Percentiles rank a stretch among this genome's conserved stretches.
Evolutionary conservation across 2,888 invertebrate genomes (phyloP).

Genomic region (Orthosia gracilis): DNA sequence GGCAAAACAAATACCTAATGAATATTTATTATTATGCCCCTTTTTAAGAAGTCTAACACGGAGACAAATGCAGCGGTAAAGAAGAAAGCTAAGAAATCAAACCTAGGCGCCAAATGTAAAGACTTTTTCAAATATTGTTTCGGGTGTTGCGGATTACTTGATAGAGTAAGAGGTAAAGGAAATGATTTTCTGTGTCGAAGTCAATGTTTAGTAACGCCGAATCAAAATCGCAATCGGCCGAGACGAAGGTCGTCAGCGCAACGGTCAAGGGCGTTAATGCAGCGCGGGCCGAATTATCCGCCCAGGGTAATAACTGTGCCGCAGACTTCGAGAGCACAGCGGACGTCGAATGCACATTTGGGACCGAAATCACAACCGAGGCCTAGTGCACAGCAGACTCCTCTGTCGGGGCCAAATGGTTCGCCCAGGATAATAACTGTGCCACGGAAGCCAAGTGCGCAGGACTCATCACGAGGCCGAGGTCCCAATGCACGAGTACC

Average conservation of each 20-base stretch:
- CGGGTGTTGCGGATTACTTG: background rate
- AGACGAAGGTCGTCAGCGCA: background rate
- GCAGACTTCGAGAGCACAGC: background rate
- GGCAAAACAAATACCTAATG: conserved; percentile 16
- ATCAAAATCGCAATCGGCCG: too few relatives aligned
- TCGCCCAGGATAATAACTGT: too few relatives aligned
- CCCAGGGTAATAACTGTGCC: conserved; percentile 1
- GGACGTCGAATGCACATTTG: background rate
- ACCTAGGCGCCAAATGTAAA: background rate
- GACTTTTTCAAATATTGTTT: background rate
- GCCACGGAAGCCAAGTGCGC: background rate
- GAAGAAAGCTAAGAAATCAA: background rate
- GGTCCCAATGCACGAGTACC: background rate
- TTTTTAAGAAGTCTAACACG: background rate
- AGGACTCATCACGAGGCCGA: background rate
- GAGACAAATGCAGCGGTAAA: too few relatives aligned
- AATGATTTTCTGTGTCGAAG: background rate
- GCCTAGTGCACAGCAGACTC: background rate
- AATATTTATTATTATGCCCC: conserved; percentile 5
- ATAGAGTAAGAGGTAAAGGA: background rate
- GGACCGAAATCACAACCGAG: too few relatives aligned
- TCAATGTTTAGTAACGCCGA: background rate
- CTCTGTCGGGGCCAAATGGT: background rate
- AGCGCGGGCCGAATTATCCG: background rate
- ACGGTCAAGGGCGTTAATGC: too few relatives aligned